A percentile compares a stretch with the other conserved stretches of the same genome.
These are phyloP conservation scores for Pachydiplax longipennis DNA, from an alignment of 2,888 invertebrate species.

Conservation along the genomic window DNA sequence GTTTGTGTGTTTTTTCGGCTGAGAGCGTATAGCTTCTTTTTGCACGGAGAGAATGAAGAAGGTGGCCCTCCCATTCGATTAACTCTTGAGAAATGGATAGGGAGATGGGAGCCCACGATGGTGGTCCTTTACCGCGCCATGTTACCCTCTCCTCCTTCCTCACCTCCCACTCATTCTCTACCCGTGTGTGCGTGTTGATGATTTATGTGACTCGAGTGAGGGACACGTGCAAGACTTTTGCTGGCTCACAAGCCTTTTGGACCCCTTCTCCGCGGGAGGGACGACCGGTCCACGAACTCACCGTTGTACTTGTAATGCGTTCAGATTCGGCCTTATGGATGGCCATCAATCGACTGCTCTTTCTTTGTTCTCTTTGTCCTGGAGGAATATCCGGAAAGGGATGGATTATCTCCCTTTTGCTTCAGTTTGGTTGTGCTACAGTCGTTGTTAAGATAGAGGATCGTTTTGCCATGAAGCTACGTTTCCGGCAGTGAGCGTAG, in stretches of 20 bases:
- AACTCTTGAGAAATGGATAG: not conserved
- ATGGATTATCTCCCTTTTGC: not conserved
- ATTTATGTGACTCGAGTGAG: not conserved
- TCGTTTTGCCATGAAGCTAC: not conserved
- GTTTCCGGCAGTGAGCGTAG: not conserved
- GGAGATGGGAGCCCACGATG: not conserved
- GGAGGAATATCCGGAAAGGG: not conserved
- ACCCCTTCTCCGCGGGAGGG: not conserved
- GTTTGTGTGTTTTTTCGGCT: not conserved
- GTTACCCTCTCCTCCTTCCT: not conserved
- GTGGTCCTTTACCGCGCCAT: not conserved
- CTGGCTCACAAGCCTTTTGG: not conserved
- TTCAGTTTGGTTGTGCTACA: not conserved
- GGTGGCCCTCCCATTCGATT: not conserved
- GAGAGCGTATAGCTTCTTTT: not conserved
- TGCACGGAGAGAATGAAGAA: not conserved
- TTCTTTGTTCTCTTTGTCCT: not conserved
- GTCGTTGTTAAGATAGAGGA: not conserved
- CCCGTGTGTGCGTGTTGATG: not conserved
- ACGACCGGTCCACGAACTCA: not conserved
- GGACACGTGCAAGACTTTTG: not conserved
- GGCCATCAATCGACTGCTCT: not conserved
- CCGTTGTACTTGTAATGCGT: not conserved
- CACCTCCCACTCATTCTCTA: not conserved
- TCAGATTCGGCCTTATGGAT: not conserved